Percentiles rank a stretch among this genome's conserved stretches.
These are phyloP conservation scores for Geophilus truncorum DNA, from an alignment of 2,888 invertebrate species.

Conservation along the genomic window DNA sequence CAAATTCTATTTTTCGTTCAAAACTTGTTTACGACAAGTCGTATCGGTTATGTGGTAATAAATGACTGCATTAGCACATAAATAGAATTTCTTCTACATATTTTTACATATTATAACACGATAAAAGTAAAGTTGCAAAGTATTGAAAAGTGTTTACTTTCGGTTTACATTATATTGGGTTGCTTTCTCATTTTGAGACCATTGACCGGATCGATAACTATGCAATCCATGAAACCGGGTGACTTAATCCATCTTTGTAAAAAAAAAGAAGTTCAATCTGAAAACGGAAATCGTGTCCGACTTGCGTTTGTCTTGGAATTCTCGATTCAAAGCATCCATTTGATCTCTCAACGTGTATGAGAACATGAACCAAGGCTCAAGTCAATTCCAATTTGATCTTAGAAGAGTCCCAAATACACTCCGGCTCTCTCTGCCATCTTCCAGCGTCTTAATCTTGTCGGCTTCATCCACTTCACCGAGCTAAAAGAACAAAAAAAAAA, in stretches of 20 bases:
- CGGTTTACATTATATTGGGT: background rate
- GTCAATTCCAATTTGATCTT: conserved; percentile 21
- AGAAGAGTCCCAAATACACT: background rate
- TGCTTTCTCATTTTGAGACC: background rate
- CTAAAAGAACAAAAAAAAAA: background rate
- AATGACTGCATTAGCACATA: background rate
- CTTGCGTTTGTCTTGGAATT: background rate
- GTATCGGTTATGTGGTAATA: background rate
- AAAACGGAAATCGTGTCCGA: background rate
- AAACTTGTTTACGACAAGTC: background rate
- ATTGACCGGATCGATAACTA: background rate
- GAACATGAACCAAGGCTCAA: background rate
- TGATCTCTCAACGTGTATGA: conserved; percentile 7
- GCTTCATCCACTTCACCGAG: background rate
- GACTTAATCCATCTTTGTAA: background rate
- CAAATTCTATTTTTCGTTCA: background rate
- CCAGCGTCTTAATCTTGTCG: conserved; percentile 1
- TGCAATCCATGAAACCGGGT: background rate
- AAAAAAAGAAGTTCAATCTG: background rate
- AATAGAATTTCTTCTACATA: background rate
- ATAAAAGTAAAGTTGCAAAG: too few relatives aligned
- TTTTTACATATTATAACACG: background rate
- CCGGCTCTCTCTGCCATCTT: background rate
- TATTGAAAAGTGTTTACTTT: too few relatives aligned
- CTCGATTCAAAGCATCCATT: background rate